phyloP scores from a whole-genome alignment of 2,797 vertebrate genomes.

The Darevskia mixta region DNA sequence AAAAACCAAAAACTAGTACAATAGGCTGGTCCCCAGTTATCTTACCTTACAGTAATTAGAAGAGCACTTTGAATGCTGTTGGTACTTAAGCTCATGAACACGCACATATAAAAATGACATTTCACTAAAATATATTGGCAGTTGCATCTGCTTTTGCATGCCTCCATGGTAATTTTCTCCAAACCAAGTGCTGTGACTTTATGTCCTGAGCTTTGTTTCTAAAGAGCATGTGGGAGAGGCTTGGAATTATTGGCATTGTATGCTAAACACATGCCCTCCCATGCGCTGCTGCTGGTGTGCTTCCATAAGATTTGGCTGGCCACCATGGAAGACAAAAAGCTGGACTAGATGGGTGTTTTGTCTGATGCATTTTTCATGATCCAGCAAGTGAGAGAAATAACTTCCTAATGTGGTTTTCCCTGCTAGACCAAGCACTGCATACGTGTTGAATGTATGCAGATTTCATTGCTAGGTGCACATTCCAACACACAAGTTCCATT shows the following conservation, averaged over 20 bases:
- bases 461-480: background rate
- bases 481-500: background rate
- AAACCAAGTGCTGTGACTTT: background rate
- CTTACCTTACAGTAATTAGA: background rate
- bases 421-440: background rate
- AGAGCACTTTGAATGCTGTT: background rate
- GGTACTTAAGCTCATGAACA: background rate
- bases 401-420: background rate
- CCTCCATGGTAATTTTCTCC: background rate
- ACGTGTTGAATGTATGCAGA: background rate
- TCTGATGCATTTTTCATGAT: background rate
- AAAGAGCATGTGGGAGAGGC: background rate
- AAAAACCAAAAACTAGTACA: background rate
- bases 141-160: accelerated
- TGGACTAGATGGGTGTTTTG: background rate
- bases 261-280: background rate
- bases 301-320: background rate
- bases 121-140: background rate
- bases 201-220: background rate
- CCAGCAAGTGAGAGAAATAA: background rate
- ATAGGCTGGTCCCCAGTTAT: background rate
- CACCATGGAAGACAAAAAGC: background rate
- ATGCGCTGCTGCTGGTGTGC: background rate
- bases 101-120: background rate
- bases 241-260: background rate